phyloP scores from a whole-genome alignment of 1,140 invertebrate species.

The Parapsyche elsis region DNA sequence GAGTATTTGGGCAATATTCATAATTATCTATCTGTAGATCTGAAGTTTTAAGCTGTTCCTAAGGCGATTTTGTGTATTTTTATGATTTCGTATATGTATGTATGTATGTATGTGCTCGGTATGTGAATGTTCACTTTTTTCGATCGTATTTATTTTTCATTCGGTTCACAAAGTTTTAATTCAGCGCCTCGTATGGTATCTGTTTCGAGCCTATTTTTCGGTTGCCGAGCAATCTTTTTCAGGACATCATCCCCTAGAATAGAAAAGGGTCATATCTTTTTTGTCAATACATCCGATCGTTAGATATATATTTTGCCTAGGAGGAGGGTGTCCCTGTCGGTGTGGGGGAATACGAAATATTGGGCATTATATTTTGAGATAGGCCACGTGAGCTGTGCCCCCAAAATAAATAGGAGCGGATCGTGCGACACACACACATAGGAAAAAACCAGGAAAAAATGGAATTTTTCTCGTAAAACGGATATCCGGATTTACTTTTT shows the following conservation, averaged over 20 bases:
- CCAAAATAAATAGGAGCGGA: constrained; percentile 35
- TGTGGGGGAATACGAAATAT: constrained; percentile 38
- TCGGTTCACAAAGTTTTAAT: constrained; percentile 31
- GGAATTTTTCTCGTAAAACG: constrained; percentile 20
- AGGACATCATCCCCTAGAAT: constrained; percentile 23
- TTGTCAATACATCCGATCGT: constrained; percentile 41
- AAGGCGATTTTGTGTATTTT: too few relatives aligned
- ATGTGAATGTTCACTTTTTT: neutral
- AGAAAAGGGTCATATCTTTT: constrained; percentile 40
- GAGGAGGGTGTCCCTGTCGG: constrained; percentile 32
- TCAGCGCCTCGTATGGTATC: neutral
- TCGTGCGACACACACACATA: constrained; percentile 8
- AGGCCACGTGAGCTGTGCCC: constrained; percentile 33
- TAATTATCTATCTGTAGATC: too few relatives aligned
- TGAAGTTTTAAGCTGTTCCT: too few relatives aligned
- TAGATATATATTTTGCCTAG: constrained; percentile 38
- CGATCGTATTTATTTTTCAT: neutral
- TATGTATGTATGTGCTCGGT: too few relatives aligned
- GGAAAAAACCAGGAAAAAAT: neutral
- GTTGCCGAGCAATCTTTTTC: constrained; percentile 26
- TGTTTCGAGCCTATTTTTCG: constrained; percentile 25
- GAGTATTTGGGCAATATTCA: too few relatives aligned
- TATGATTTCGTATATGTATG: too few relatives aligned
- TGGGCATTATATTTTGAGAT: constrained; percentile 41
- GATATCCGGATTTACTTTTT: constrained; percentile 32